Base-by-base conservation (phyloP, 2,797 vertebrate species). In the Ibycter americanus region DNA sequence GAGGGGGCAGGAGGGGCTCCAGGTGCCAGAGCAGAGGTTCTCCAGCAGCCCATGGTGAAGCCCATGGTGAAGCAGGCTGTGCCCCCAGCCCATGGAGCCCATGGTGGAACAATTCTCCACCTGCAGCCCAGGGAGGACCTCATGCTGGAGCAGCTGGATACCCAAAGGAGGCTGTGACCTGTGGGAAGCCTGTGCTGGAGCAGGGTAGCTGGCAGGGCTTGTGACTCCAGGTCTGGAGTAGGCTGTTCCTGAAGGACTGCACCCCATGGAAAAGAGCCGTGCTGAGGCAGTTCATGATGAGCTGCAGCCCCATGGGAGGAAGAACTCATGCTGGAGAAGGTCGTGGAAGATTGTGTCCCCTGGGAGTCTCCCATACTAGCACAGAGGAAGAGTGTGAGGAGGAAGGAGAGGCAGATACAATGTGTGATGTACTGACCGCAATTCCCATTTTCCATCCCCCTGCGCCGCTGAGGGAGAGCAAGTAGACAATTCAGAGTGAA, bases 21-120 rank as follows among this genome's bases (percentile, higher is more conserved):
- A 66, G 46, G 9, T 2, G 11, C 9, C 4, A 3, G 4, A 68
- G 44, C 52, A 34, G 18, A 55, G 23, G 65, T 80, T 55, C 9
- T 25, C 38, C 15, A 80, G 34, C 19, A 65, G 51, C 34, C 54
- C 5, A 1, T 54, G 15, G 10, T 26, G 12, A 32, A 36, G 59
- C 8, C 20, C 1, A 0, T 8, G 21, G 15, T 1, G 2, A 73
- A 20, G 20, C 38, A 54, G 17, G 17, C 12, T 47, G 21, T 55
- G 47, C 10, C 17, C 42, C 42, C 42, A 44, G 31, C 6, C 54
- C 23, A 2, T 18, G 25, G 36, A 70, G 34, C 42, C 21, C 31
- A 22, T 9, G 13, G 29, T 31, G 20, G 62, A 21, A 29, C 56
- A 59, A 23, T 16, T 36, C 11, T 12, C 40, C 36, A 29, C 38